Percentiles rank a stretch among this genome's conserved stretches.
These are phyloP conservation scores for Eretmochelys imbricata DNA, from an alignment of 2,113 vertebrate genomes.

Conservation along the genomic window DNA sequence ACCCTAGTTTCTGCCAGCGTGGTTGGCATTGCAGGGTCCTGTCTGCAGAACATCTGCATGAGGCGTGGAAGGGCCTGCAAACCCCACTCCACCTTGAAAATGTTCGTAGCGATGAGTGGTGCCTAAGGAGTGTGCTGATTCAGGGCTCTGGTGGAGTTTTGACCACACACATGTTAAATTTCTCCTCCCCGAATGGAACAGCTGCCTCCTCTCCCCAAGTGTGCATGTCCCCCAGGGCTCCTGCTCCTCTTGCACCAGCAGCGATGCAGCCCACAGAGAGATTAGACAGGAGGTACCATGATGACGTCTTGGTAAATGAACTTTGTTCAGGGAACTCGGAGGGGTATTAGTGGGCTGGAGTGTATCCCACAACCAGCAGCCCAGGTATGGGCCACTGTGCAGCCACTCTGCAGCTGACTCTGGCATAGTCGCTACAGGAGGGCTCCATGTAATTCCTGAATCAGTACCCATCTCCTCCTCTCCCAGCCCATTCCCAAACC, in stretches of 20 bases:
- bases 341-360: background rate
- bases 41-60: accelerated
- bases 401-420: background rate
- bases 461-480: background rate
- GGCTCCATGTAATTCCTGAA: background rate
- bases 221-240: background rate
- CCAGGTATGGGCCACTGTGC: background rate
- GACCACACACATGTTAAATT: accelerated
- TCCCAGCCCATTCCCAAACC: conserved; percentile 25
- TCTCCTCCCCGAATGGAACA: accelerated
- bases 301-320: background rate
- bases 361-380: background rate
- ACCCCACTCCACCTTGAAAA: background rate
- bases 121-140: background rate
- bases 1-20: background rate
- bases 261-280: accelerated
- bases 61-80: background rate
- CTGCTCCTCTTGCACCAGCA: background rate
- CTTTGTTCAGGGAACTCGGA: background rate
- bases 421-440: background rate
- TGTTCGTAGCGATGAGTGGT: accelerated
- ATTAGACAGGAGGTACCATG: accelerated
- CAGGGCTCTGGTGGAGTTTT: background rate
- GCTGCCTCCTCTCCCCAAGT: background rate
- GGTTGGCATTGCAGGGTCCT: accelerated